Evolutionary conservation across 2,797 vertebrate species (phyloP).

Genomic region (Jordanella pulchra): DNA sequence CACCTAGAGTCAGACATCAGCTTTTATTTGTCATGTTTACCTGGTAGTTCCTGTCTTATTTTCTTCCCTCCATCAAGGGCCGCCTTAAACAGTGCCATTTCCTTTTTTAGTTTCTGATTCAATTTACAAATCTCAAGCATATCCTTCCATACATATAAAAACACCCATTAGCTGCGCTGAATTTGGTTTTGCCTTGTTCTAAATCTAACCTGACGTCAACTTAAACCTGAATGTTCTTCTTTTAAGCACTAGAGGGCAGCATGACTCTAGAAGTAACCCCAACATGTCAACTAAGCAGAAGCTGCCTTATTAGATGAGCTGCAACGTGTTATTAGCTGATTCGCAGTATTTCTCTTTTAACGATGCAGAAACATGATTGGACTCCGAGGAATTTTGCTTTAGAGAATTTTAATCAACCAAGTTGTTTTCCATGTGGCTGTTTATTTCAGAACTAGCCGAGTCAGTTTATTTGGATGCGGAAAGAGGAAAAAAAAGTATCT

Average conservation of each 20-base stretch:
- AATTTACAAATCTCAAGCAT: conserved; percentile 20
- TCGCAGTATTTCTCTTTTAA: conserved; percentile 19
- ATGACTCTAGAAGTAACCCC: conserved; percentile 5
- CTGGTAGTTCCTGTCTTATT: conserved; percentile 57
- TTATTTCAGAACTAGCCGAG: conserved; percentile 18
- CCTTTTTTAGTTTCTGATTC: neutral
- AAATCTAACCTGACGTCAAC: conserved; percentile 13
- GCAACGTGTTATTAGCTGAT: conserved; percentile 11
- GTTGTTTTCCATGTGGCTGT: conserved; percentile 10
- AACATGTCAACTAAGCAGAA: conserved; percentile 32
- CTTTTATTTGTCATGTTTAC: conserved; percentile 51
- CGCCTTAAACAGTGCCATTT: conserved; percentile 55
- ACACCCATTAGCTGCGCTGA: conserved; percentile 9
- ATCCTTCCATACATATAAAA: conserved; percentile 27
- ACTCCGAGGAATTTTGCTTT: neutral
- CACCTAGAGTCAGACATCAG: conserved; percentile 53
- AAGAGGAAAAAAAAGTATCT: conserved; percentile 29
- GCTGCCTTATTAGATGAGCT: conserved; percentile 49
- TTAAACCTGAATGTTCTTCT: conserved; percentile 27
- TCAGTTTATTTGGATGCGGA: conserved; percentile 12
- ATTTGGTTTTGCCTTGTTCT: conserved; percentile 12
- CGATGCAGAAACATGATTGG: neutral
- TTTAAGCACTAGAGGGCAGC: conserved; percentile 22
- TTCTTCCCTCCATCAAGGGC: conserved; percentile 49
- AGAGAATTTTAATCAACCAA: conserved; percentile 22